Percentiles rank a stretch among this genome's conserved stretches.
Evolutionary conservation across 2,888 invertebrate genomes (phyloP).

Genomic region (Psococerastis gibbosa): DNA sequence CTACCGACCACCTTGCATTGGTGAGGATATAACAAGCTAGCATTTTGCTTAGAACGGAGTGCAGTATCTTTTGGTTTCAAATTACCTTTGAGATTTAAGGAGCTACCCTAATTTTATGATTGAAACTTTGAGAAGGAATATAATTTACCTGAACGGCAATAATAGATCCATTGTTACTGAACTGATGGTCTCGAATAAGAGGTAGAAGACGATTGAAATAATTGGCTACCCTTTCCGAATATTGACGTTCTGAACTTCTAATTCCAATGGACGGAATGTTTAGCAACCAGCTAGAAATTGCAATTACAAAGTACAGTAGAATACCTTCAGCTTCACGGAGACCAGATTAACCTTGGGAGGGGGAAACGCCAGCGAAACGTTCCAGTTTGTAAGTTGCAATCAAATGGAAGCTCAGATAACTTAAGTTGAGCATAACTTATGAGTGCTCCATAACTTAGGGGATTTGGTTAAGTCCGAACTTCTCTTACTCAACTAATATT

Average conservation of each 20-base stretch:
- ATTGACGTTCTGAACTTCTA: slow-evolving; percentile 24
- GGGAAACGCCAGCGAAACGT: neutral
- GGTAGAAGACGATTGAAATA: slow-evolving; percentile 27
- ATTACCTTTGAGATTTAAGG: no score
- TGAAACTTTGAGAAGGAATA: no score
- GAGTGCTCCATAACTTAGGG: no score
- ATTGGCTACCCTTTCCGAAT: slow-evolving; percentile 24
- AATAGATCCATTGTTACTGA: slow-evolving; percentile 30
- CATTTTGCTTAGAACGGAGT: no score
- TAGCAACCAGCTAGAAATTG: slow-evolving; percentile 29
- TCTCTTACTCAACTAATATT: no score
- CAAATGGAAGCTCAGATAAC: neutral
- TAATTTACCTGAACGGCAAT: slow-evolving; percentile 26
- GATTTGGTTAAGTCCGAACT: no score
- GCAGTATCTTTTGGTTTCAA: no score
- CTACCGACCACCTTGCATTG: no score
- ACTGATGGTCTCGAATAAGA: slow-evolving; percentile 26
- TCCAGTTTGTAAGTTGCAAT: neutral
- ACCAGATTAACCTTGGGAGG: neutral
- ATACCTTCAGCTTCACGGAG: neutral
- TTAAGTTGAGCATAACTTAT: neutral
- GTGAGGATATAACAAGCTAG: no score
- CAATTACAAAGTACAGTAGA: slow-evolving; percentile 9
- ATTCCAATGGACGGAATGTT: slow-evolving; percentile 30
- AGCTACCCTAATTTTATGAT: no score